Evolutionary conservation across 2,888 invertebrate species (phyloP), one percentile per base, ranked within the genome.

Genomic region (Agrotis clavis): DNA sequence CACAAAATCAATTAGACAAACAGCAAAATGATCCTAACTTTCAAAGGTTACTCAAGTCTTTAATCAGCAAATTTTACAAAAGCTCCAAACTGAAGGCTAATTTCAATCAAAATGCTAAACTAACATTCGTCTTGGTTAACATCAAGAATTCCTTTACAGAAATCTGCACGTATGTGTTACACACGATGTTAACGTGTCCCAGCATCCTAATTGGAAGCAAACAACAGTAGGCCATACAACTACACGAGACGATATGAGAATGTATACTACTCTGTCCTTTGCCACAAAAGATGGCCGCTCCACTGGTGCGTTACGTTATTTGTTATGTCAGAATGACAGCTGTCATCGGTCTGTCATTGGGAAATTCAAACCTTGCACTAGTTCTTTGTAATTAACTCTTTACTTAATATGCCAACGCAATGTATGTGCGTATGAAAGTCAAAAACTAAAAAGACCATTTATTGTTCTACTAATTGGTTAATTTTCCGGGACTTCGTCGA

Each of bases 181-280:
- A 57, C 11, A 51, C 18, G 21, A 0, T 18, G 35, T 14, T 47
- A 13, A 51, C 67, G 56, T 73, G 45, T 14, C 18, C 30, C 11
- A 51, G 67, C 51, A 50, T 67, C 77, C 68, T 68, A 51, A 76
- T 73, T 77, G 70, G 13, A 51, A 35, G 13, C 57, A 73, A 73
- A 73, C 47, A 77, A 59, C n/a, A 25, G 25, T 35, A 59, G 14
- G n/a, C 19, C 18, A 41, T 54, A 41, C 19, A 47, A 48, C 48
- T n/a, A 51, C n/a, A 7, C 2, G 13, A 47, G 11, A 45, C 9
- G 16, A 14, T 11, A 50, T 16, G 13, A 30, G 66, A 65, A 54
- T 25, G n/a, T 18, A 35, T 51, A 0, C 45, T 53, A n/a, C 13
- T 53, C 1, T 18, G 16, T 57, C 19, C 30, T 21, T 47, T 45